Base-by-base conservation (phyloP, 1,140 invertebrate genomes). In the Oreohelix idahoensis region DNA sequence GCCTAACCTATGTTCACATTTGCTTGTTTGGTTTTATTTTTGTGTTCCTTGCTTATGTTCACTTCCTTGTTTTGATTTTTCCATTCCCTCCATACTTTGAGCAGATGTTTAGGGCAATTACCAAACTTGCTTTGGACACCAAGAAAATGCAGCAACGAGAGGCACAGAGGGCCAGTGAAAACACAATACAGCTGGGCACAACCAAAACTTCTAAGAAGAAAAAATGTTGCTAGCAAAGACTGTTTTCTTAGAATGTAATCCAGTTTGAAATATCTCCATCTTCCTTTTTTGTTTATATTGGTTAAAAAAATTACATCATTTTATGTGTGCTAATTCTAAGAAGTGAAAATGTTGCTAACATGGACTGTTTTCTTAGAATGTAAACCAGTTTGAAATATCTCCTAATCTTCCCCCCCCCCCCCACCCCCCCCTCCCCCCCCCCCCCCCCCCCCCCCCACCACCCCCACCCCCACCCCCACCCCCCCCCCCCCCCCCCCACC, bases 21-120 rank as follows among this genome's bases (percentile, higher is more conserved):
- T 80, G 10, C 53, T 35, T 36, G 32, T 23, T 39, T 17, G n/a
- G n/a, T 80, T 66, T 8, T 26, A 32, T 1, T 26, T 63, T 81
- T 53, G n/a, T n/a, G n/a, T 58, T 75, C 49, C 53, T 38, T 42
- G n/a, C 70, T 36, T 81, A 13, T 42, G 51, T 49, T 35, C 39
- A 39, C 63, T 17, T 36, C 39, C 70, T 38, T 77, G 29, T 45
- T 79, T 35, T 70, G 29, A 42, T 51, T 36, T 10, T 26, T n/a
- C n/a, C n/a, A 71, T 69, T 73, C 42, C 5, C 32, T 26, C 29
- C n/a, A 1, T 32, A 53, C 36, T 81, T 53, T 75, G 42, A 71
- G 45, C 91, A 96, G 95, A 96, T 96, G 95, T 96, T 96, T 91
- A 94, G 94, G 93, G 94, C 94, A 81, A 95, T 96, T 87, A 96